Base-by-base conservation (phyloP, 2,888 invertebrate species). In the Cheiracanthium punctorium region DNA sequence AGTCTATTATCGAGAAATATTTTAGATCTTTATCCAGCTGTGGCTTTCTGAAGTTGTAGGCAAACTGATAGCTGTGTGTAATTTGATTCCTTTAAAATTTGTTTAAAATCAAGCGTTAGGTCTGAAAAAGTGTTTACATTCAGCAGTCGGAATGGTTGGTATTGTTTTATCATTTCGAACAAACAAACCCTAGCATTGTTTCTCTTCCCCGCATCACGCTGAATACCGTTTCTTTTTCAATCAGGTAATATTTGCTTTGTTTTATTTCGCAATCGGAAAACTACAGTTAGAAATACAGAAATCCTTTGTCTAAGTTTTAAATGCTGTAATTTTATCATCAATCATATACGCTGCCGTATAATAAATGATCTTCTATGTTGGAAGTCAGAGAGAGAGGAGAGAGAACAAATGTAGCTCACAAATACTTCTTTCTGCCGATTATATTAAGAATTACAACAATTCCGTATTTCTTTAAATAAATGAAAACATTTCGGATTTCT, bases 201-300 rank as follows among this genome's bases (percentile, higher is more conserved):
- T 12, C 58, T 8, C 43, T 17, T 48, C 17, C 24, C 58, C 4
- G 4, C 14, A n/a, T n/a, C 58, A 24, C 12, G 58, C 24, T 58
- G 24, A 12, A 1, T 58, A 7, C 37, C 37, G 1, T 24, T 58
- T 58, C 58, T 58, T 58, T 58, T 58, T 58, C 58, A 24, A 24
- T 58, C 24, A 20, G 58, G 48, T 24, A 4, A 7, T 10, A 24
- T 58, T 24, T 58, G 58, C 58, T 58, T 58, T 58, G 58, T 58
- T 58, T 58, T 58, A 58, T 58, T 37, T 58, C 58, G 24, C 7
- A 58, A 58, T 24, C 58, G 58, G 58, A 58, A 58, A 58, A 58
- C 58, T 24, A 17, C 58, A 58, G 58, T 24, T 58, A 24, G 58
- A 58, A 58, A 58, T 58, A 24, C 58, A 24, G 48, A 58, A 24